Conservation (phyloP, 1,140 invertebrate genomes). For the Drosophila rhopaloa region DNA sequence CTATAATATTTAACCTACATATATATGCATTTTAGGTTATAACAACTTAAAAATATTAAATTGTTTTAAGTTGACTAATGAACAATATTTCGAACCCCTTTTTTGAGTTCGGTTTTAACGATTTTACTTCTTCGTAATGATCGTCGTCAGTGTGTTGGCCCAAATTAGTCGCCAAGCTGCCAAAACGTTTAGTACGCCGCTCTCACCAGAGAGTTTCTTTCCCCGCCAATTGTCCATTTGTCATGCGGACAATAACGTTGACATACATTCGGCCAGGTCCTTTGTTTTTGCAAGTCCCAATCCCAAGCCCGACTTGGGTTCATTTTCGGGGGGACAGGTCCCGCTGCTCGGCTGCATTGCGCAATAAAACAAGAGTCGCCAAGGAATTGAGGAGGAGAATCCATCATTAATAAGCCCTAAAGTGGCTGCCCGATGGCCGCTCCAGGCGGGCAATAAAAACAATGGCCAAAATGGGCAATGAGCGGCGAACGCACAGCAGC, state of each 20-base stretch:
- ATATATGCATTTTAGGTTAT: no score
- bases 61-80: neutral
- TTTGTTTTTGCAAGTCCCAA: slow-evolving; percentile 35
- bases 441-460: slow-evolving; percentile 78
- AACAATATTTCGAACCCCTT: neutral
- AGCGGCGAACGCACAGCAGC: slow-evolving; percentile 48
- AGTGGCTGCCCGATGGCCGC: slow-evolving; percentile 68
- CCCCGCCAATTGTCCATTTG: slow-evolving; percentile 69
- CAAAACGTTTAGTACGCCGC: slow-evolving; percentile 77
- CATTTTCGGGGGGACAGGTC: slow-evolving; percentile 9
- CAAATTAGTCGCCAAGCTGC: slow-evolving; percentile 78
- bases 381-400: slow-evolving; percentile 77
- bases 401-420: slow-evolving; percentile 83
- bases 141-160: slow-evolving; percentile 40
- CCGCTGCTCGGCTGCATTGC: slow-evolving; percentile 48
- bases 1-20: no score
- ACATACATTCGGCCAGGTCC: slow-evolving; percentile 73
- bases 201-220: slow-evolving; percentile 44
- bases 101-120: neutral
- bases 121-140: neutral
- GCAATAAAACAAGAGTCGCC: slow-evolving; percentile 70
- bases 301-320: neutral
- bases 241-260: slow-evolving; percentile 69
- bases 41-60: neutral
- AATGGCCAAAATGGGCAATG: slow-evolving; percentile 77